Evolutionary conservation across 2,113 vertebrate species (phyloP), one percentile per base, ranked within the genome.

Genomic region (Microcebus griseorufus): DNA sequence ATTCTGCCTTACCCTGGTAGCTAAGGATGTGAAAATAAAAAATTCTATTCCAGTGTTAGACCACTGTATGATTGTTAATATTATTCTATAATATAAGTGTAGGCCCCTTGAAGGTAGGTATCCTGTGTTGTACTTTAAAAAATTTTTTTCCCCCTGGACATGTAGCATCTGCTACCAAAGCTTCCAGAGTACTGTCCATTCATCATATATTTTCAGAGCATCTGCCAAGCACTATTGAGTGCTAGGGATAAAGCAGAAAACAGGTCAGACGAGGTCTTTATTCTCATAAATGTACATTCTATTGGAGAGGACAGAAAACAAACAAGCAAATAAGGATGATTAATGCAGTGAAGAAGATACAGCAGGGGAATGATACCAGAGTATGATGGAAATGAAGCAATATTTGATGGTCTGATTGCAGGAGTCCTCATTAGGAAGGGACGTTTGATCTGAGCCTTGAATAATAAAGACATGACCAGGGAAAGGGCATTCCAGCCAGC

Each of bases 11-110:
- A 27, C 17, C 11, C 25, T 23, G 8, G 10, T 86, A 75, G 55
- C 89, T 73, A 69, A 85, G 81, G 90, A 93, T 80, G 58, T 45
- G 67, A 81, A 90, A 45, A 14, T 95, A 88, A 76, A 95, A 75
- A 58, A 0, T 65, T 95, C 55, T 87, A 34, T 60, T 76, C 92
- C 82, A 69, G 0, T 73, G 45, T 80, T 78, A 93, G 23, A 34
- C 16, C 34, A 83, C 48, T 60, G 8, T 80, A 13, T 62, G 51
- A 55, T 76, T 88, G 14, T 45, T 93, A 81, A 34, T 73, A 27
- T 37, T 88, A 55, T 78, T 81, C 16, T n/a, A 51, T 95, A 70
- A 79, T 83, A 37, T 3, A 70, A 34, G 29, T 76, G 17, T 75
- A 93, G 16, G 58, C 42, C 42, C 29, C 78, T 87, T 93, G 39